phyloP scores from a whole-genome alignment of 2,797 vertebrate species.

The Sylvilagus floridanus region DNA sequence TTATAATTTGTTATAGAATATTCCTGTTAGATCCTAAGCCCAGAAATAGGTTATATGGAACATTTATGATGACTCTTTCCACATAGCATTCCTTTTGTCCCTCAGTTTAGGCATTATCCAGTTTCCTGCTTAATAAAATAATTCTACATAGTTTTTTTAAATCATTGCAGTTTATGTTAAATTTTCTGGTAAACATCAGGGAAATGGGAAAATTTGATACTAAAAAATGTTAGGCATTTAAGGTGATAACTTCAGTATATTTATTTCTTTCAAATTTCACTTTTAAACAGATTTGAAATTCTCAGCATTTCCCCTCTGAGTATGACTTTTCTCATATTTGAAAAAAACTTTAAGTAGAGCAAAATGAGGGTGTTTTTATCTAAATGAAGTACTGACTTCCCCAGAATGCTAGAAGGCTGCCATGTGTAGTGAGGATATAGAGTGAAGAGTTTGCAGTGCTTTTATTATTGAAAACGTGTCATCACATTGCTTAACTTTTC shows the following conservation, averaged over 20 bases:
- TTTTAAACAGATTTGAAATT: slow-evolving; percentile 60
- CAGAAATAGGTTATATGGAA: slow-evolving; percentile 14
- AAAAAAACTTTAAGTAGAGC: slow-evolving; percentile 25
- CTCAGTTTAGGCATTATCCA: slow-evolving; percentile 20
- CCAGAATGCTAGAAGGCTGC: slow-evolving; percentile 24
- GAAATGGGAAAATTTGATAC: background rate
- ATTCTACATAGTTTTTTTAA: slow-evolving; percentile 15
- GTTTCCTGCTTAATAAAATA: background rate
- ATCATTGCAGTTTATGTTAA: slow-evolving; percentile 39
- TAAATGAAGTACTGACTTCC: slow-evolving; percentile 58
- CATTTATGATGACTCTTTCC: slow-evolving; percentile 3
- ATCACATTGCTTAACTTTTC: slow-evolving; percentile 28
- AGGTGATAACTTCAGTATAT: slow-evolving; percentile 38
- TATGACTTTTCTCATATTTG: slow-evolving; percentile 41
- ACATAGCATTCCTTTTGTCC: background rate
- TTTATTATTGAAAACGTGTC: slow-evolving; percentile 51
- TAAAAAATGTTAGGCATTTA: background rate
- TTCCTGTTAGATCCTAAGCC: slow-evolving; percentile 8
- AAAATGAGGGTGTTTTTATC: slow-evolving; percentile 53
- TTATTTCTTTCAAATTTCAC: slow-evolving; percentile 46
- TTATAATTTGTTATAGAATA: slow-evolving; percentile 15
- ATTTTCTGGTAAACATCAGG: slow-evolving; percentile 5
- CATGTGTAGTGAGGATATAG: background rate
- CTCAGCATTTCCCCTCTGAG: slow-evolving; percentile 57
- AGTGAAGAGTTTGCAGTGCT: background rate